Conservation (phyloP, 2,888 invertebrate species). For the Clistopyga incitator region DNA sequence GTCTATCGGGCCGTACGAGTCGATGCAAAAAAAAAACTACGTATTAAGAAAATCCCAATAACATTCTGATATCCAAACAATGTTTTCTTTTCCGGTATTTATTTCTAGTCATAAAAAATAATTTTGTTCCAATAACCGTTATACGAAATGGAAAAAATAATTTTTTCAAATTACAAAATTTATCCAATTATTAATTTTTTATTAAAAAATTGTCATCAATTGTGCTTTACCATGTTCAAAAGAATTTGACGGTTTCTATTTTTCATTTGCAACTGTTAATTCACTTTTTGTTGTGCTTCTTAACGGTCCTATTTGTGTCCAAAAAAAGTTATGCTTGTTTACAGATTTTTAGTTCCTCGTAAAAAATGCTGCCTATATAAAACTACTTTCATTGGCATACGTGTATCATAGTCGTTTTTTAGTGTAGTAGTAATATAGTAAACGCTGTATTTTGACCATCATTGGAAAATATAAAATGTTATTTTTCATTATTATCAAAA, state of each 20-base stretch:
- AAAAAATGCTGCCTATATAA: slow-evolving; percentile 57
- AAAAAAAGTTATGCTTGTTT: slow-evolving; percentile 2
- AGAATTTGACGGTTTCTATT: neutral
- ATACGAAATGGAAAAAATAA: neutral
- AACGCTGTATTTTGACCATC: slow-evolving; percentile 63
- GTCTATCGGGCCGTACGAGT: slow-evolving; percentile 35
- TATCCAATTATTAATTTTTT: too few species aligned
- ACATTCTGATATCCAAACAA: neutral
- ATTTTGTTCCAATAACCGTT: neutral
- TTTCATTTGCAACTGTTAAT: neutral
- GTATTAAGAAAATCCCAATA: neutral
- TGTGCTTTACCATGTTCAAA: too few species aligned
- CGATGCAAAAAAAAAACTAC: neutral
- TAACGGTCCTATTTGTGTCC: neutral
- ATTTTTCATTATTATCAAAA: slow-evolving; percentile 76
- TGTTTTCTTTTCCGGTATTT: neutral
- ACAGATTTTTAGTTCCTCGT: slow-evolving; percentile 35
- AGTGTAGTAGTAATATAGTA: slow-evolving; percentile 58
- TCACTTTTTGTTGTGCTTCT: neutral
- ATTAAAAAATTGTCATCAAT: neutral
- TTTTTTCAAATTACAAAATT: slow-evolving; percentile 1
- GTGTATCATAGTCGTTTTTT: slow-evolving; percentile 44
- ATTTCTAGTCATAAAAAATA: slow-evolving; percentile 9
- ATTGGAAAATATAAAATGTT: slow-evolving; percentile 77
- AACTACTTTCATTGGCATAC: slow-evolving; percentile 61